Conservation (phyloP, 2,888 invertebrate species). For the Drosophila cognata region DNA sequence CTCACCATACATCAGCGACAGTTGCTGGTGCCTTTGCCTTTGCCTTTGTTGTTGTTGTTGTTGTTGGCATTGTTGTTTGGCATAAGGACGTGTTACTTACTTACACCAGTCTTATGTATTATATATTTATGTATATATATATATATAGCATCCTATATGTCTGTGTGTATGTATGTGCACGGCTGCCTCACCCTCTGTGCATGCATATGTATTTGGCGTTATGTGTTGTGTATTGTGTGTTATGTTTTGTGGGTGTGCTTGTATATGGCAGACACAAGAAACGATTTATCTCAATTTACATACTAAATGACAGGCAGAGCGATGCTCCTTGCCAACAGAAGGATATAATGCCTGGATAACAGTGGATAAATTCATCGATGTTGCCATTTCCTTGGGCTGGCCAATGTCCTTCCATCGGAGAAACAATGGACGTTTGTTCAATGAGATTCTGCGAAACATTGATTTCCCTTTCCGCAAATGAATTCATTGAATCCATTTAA, state of each 20-base stretch:
- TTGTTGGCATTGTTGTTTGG: conserved; percentile 31
- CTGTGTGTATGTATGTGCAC: conserved; percentile 15
- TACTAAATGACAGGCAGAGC: conserved; percentile 79
- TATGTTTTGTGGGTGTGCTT: conserved; percentile 15
- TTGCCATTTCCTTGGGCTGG: conserved; percentile 17
- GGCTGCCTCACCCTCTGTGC: conserved; percentile 22
- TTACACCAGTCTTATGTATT: conserved; percentile 54
- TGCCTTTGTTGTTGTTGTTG: conserved; percentile 32
- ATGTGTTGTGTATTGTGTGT: conserved; percentile 21
- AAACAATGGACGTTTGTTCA: conserved; percentile 50
- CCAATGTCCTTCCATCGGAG: conserved; percentile 33
- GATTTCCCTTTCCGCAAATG: conserved; percentile 71
- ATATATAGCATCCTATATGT: conserved; percentile 23
- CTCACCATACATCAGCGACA: conserved; percentile 74
- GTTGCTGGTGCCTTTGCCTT: conserved; percentile 27
- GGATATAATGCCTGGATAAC: conserved; percentile 19
- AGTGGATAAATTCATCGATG: conserved; percentile 44
- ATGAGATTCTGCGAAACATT: conserved; percentile 58
- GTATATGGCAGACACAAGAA: conserved; percentile 71
- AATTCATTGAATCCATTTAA: conserved; percentile 63
- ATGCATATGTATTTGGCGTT: conserved; percentile 25
- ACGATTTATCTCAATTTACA: conserved; percentile 80
- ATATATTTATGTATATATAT: conserved; percentile 28
- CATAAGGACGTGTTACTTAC: conserved; percentile 77
- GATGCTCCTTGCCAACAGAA: conserved; percentile 50